Percentiles rank a stretch among this genome's conserved stretches.
Evolutionary conservation across 2,888 invertebrate genomes (phyloP).

Genomic region (Pyrrhia umbra): DNA sequence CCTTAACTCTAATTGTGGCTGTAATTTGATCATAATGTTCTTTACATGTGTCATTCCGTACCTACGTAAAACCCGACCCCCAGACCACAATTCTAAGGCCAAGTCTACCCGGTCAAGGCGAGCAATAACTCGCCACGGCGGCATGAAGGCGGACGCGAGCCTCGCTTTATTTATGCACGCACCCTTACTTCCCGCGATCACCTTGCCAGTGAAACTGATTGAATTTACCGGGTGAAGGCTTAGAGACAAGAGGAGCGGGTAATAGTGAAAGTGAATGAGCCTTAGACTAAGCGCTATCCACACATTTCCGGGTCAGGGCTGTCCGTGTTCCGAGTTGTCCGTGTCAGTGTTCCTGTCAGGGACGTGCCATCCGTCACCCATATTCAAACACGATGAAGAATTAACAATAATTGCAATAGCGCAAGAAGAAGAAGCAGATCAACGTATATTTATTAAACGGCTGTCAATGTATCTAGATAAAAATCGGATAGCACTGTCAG

Average conservation of each 20-base stretch:
- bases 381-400: too few relatives aligned
- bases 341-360: too few relatives aligned
- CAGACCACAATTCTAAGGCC: conserved; percentile 4
- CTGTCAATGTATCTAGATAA: too few relatives aligned
- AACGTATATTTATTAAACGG: too few relatives aligned
- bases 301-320: too few relatives aligned
- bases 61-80: not conserved
- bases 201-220: conserved; percentile 83
- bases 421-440: too few relatives aligned
- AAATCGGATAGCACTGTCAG: too few relatives aligned
- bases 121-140: conserved; percentile 61
- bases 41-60: conserved; percentile 56
- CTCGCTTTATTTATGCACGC: conserved; percentile 84
- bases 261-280: too few relatives aligned
- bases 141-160: conserved; percentile 69
- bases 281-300: too few relatives aligned
- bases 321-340: too few relatives aligned
- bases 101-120: conserved; percentile 56
- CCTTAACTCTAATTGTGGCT: conserved; percentile 72
- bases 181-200: conserved; percentile 76
- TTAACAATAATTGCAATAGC: too few relatives aligned
- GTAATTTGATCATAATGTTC: conserved; percentile 65
- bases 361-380: too few relatives aligned
- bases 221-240: conserved; percentile 71
- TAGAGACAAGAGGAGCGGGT: conserved; percentile 64